phyloP scores from a whole-genome alignment of 1,140 invertebrate species.

The Lerema accius region DNA sequence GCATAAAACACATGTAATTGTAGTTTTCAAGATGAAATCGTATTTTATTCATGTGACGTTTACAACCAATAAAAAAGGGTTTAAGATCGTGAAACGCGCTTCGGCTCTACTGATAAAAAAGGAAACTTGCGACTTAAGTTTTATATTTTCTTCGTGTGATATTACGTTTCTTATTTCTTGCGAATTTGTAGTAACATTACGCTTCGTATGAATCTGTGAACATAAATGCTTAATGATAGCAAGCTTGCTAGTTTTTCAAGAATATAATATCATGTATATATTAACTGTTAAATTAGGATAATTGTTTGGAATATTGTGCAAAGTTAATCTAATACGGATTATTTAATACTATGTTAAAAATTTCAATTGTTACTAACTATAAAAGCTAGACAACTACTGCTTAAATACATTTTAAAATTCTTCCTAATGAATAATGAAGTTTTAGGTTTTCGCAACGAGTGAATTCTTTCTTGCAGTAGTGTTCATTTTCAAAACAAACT shows the following conservation, averaged over 20 bases:
- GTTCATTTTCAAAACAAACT: slow-evolving; percentile 19
- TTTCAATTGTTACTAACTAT: no score
- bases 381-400: no score
- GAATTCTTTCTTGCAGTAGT: slow-evolving; percentile 8
- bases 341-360: no score
- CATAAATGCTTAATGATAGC: background rate
- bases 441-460: slow-evolving; percentile 5
- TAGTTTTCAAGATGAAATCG: slow-evolving; percentile 18
- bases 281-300: no score
- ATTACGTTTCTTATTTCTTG: background rate
- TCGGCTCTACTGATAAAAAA: slow-evolving; percentile 10
- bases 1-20: slow-evolving; percentile 20
- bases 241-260: no score
- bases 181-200: background rate
- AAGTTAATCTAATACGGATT: no score
- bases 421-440: no score
- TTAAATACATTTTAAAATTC: background rate
- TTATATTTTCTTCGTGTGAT: slow-evolving; percentile 1
- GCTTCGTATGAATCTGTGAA: no score
- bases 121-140: slow-evolving; percentile 6
- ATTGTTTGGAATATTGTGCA: no score
- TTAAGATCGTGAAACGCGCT: slow-evolving; percentile 13
- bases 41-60: slow-evolving; percentile 21
- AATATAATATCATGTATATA: no score
- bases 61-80: slow-evolving; percentile 26